Evolutionary conservation across 2,888 invertebrate genomes (phyloP).

Genomic region (Altica lythri): DNA sequence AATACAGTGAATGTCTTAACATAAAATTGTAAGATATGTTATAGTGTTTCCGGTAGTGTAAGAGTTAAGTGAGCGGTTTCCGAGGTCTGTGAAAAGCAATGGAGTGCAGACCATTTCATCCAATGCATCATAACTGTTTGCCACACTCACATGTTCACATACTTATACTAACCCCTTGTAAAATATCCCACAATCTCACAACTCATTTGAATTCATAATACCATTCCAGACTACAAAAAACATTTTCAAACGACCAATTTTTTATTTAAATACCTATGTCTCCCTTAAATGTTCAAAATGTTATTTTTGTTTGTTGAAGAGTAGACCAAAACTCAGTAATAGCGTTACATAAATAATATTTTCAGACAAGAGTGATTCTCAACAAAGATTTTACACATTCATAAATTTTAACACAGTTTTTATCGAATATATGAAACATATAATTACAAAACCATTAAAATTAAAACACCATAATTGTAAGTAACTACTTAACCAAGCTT

Average conservation of each 20-base stretch:
- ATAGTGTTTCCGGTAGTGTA: constrained; percentile 45
- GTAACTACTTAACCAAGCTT: too few relatives aligned
- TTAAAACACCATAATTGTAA: too few relatives aligned
- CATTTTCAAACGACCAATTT: constrained; percentile 24
- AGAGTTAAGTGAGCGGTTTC: constrained; percentile 49
- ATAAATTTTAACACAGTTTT: too few relatives aligned
- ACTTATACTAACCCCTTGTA: constrained; percentile 40
- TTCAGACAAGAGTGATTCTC: too few relatives aligned
- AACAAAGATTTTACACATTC: too few relatives aligned
- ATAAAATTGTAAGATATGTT: constrained; percentile 52
- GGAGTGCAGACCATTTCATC: constrained; percentile 56
- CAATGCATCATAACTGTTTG: constrained; percentile 51
- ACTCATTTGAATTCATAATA: constrained; percentile 44
- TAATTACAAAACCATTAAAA: too few relatives aligned
- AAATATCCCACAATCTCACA: constrained; percentile 31
- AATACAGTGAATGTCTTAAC: constrained; percentile 55
- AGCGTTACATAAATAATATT: too few relatives aligned
- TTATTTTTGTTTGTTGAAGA: constrained; percentile 19
- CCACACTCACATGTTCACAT: constrained; percentile 55
- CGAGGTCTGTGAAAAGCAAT: constrained; percentile 52
- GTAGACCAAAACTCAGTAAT: constrained; percentile 5
- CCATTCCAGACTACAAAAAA: constrained; percentile 34
- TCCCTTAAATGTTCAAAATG: constrained; percentile 6
- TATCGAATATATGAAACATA: too few relatives aligned
- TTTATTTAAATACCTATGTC: constrained; percentile 20